These are phyloP conservation scores for Mobula birostris DNA, from an alignment of 2,113 vertebrate genomes.

Conservation along the genomic window DNA sequence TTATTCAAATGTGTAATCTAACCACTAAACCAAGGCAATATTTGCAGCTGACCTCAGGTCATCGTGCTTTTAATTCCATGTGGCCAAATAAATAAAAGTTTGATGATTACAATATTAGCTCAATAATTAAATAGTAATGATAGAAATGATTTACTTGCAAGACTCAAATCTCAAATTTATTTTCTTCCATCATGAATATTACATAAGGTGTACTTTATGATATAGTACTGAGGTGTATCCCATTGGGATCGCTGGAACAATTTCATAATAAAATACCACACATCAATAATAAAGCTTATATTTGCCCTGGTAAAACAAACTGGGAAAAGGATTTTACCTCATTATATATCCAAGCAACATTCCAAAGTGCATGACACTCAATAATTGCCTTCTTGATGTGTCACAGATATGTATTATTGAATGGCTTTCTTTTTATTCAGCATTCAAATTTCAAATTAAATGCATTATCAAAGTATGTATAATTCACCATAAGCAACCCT, in stretches of 20 bases:
- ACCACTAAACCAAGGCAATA: neutral
- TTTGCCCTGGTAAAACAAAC: neutral
- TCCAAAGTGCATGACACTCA: neutral
- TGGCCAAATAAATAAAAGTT: too few relatives aligned
- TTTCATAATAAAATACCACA: neutral
- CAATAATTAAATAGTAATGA: conserved; percentile 26
- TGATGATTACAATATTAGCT: neutral
- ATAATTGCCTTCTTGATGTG: neutral
- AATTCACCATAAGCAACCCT: too few relatives aligned
- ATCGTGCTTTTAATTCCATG: neutral
- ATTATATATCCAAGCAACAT: neutral
- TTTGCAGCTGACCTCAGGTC: too few relatives aligned
- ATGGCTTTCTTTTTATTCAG: neutral
- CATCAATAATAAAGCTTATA: conserved; percentile 10
- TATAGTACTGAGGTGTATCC: neutral
- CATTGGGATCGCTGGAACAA: neutral
- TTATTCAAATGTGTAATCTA: neutral
- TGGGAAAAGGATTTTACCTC: neutral
- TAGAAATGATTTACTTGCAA: conserved; percentile 1
- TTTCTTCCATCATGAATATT: conserved; percentile 16
- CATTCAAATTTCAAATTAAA: too few relatives aligned
- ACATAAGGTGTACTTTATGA: conserved; percentile 22
- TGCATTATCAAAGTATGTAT: too few relatives aligned
- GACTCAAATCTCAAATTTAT: neutral
- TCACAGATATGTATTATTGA: neutral